These are phyloP conservation scores for Didymodactylos carnosus DNA, from an alignment of 2,888 invertebrate genomes.

Conservation along the genomic window DNA sequence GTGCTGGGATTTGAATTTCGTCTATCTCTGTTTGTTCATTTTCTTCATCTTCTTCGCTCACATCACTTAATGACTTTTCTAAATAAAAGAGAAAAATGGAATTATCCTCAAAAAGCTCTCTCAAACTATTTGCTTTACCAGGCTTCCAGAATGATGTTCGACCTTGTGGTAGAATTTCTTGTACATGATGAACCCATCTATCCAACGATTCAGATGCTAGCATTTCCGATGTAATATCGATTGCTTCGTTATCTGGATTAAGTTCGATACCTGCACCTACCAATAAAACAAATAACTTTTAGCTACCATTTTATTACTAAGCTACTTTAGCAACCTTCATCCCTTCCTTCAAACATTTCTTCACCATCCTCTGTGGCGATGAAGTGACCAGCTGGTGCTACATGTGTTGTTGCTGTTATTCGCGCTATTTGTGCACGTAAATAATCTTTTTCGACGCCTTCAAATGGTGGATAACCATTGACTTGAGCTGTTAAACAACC, in stretches of 20 bases:
- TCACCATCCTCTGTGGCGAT: constrained; percentile 39
- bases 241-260: constrained; percentile 48
- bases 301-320: constrained; percentile 21
- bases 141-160: constrained; percentile 34
- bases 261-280: constrained; percentile 27
- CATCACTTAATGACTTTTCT: constrained; percentile 34
- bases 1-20: constrained; percentile 45
- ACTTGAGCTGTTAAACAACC: constrained; percentile 56
- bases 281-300: constrained; percentile 4
- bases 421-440: constrained; percentile 63
- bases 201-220: constrained; percentile 47
- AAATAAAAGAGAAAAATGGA: no score
- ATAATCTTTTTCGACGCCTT: constrained; percentile 60
- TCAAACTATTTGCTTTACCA: constrained; percentile 16
- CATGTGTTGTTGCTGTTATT: constrained; percentile 57
- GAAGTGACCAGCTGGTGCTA: constrained; percentile 52
- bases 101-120: no score
- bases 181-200: constrained; percentile 65
- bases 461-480: constrained; percentile 52
- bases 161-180: constrained; percentile 48
- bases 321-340: neutral
- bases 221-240: constrained; percentile 48
- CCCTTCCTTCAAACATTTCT: constrained; percentile 1
- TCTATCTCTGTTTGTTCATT: constrained; percentile 42
- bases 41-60: constrained; percentile 38